These are phyloP conservation scores for Podarcis siculus DNA, from an alignment of 2,797 vertebrate species.

Conservation along the genomic window DNA sequence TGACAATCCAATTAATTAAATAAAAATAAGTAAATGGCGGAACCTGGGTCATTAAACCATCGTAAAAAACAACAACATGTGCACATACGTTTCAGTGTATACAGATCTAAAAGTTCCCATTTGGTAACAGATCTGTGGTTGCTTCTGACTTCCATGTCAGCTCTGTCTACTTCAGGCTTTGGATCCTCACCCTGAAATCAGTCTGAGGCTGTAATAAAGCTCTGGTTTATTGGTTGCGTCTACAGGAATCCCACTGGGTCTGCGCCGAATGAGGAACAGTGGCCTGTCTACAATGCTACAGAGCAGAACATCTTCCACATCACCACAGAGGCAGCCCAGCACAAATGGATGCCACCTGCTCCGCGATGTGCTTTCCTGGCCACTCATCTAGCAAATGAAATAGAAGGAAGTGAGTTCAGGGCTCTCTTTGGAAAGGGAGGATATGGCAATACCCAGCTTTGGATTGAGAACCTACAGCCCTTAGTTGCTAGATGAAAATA, in stretches of 20 bases:
- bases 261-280: not conserved
- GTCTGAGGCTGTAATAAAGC: too few relatives aligned
- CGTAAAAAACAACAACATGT: not conserved
- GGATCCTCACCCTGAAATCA: not conserved
- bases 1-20: too few relatives aligned
- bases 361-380: not conserved
- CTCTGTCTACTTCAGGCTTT: not conserved
- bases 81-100: not conserved
- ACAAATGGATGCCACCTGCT: accelerated
- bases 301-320: not conserved
- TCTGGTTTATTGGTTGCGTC: not conserved
- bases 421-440: not conserved
- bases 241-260: not conserved
- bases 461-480: not conserved
- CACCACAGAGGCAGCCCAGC: not conserved
- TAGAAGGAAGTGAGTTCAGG: not conserved
- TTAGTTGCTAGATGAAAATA: too few relatives aligned
- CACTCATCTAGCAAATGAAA: too few relatives aligned
- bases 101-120: not conserved
- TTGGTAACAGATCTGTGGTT: not conserved
- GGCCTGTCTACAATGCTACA: not conserved
- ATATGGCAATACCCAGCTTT: not conserved
- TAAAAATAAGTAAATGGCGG: not conserved
- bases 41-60: not conserved
- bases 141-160: too few relatives aligned